Conservation (phyloP, 2,113 vertebrate genomes). For the Passer domesticus region DNA sequence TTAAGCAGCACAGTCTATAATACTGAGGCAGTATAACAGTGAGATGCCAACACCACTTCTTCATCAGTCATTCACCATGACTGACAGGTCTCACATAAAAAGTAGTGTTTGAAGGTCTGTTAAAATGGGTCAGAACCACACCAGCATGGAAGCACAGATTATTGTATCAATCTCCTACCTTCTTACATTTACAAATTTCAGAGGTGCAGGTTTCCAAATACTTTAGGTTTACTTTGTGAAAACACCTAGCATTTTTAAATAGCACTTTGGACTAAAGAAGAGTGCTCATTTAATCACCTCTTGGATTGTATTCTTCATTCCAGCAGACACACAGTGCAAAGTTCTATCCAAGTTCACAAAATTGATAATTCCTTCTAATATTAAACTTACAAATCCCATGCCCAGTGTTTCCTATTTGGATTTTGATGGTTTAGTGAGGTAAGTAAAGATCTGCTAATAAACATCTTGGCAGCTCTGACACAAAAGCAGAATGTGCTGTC, state of each 20-base stretch:
- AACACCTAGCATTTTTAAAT: background rate
- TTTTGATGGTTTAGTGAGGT: background rate
- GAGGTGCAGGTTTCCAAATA: background rate
- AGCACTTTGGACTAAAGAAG: background rate
- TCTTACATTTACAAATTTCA: background rate
- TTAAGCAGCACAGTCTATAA: background rate
- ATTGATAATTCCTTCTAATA: background rate
- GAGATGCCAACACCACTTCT: background rate
- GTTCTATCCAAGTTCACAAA: background rate
- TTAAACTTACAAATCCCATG: background rate
- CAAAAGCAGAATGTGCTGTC: background rate
- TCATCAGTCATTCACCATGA: background rate
- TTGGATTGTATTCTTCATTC: background rate
- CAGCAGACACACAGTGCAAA: background rate
- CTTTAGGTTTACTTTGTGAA: background rate
- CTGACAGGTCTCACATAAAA: background rate
- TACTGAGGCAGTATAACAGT: accelerated
- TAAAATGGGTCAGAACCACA: background rate
- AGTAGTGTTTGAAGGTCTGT: background rate
- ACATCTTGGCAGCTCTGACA: background rate
- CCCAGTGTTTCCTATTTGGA: background rate
- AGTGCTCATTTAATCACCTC: background rate
- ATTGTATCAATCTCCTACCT: background rate
- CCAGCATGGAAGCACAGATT: background rate
- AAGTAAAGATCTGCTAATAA: background rate